Percentiles rank a stretch among this genome's conserved stretches.
Conservation (phyloP, 2,797 vertebrate genomes). For the Crax fasciolata region DNA sequence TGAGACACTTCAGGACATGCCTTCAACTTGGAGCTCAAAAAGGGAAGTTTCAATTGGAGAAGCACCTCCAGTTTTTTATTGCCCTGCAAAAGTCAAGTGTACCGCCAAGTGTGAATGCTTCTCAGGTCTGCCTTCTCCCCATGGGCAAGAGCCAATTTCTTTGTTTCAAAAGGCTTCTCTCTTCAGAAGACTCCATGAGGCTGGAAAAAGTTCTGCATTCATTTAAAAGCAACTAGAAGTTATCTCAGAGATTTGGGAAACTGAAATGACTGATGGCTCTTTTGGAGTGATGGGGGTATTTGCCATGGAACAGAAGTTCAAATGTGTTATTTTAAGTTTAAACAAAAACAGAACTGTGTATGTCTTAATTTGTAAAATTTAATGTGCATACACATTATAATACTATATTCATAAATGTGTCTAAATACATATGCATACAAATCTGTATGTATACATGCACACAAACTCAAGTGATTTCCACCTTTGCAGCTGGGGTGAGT, state of each 20-base stretch:
- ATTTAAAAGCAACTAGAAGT: constrained; percentile 9
- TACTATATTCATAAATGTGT: not conserved
- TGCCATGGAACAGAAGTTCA: not conserved
- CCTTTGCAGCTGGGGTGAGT: not conserved
- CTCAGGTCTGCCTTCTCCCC: constrained; percentile 50
- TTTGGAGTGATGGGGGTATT: not conserved
- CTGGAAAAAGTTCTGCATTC: constrained; percentile 28
- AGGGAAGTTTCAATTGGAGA: constrained; percentile 67
- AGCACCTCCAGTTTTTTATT: constrained; percentile 10
- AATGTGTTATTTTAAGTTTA: not conserved
- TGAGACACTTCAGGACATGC: constrained; percentile 65
- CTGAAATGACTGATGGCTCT: constrained; percentile 4
- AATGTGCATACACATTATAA: not conserved
- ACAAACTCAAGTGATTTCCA: not conserved
- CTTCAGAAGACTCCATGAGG: constrained; percentile 61
- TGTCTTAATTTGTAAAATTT: not conserved
- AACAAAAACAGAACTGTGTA: not conserved
- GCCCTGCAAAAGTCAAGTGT: constrained; percentile 39
- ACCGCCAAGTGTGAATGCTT: constrained; percentile 19
- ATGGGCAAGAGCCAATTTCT: constrained; percentile 47
- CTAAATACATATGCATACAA: not conserved
- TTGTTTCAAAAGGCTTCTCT: constrained; percentile 17
- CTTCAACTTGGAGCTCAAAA: constrained; percentile 67
- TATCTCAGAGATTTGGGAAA: not conserved
- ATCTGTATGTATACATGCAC: not conserved